Evolutionary conservation across 2,797 vertebrate species (phyloP), one percentile per base, ranked within the genome.

Genomic region (Heteromormyrus szaboi): DNA sequence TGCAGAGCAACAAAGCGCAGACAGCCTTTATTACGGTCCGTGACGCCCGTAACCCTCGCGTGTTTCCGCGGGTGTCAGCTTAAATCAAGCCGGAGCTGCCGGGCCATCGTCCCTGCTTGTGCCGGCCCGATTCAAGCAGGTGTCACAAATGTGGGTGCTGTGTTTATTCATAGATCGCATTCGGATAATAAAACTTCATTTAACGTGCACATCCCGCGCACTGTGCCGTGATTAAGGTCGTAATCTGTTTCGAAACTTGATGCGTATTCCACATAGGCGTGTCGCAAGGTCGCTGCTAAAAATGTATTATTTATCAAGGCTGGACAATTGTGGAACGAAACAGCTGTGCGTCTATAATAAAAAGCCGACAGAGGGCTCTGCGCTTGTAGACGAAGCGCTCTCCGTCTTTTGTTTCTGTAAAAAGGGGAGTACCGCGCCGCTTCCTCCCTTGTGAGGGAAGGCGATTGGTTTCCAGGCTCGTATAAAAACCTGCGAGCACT

Each of bases 381-480:
- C 25, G 53, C 46, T 89, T 54, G 54, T 11, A 33, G 65, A 53
- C 22, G 62, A 19, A 5, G 46, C 2, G 25, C 48, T 5, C 22
- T 22, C 5, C 3, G 81, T 48, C 79, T 88, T 85, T 88, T 88
- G 87, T 88, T 59, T 85, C 88, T 81, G 22, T 85, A 76, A 56
- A 90, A 85, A 84, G 41, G 85, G 89, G 89, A 89, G 92, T 68
- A 87, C 86, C 83, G 37, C 62, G 76, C 25, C 33, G 41, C 68
- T 56, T 33, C 89, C 22, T 87, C 53, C 62, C 41, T 83, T 86
- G 65, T 37, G 85, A 88, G 84, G 37, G 88, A 51, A 62, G 53
- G 50, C 46, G 87, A 90, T 91, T 91, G 92, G 91, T 88, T 91
- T 72, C 59, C 56, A 85, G 87, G 29, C 79, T 22, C 44, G 46